Conservation (phyloP, 2,113 vertebrate species). For the Anhinga rufa region DNA sequence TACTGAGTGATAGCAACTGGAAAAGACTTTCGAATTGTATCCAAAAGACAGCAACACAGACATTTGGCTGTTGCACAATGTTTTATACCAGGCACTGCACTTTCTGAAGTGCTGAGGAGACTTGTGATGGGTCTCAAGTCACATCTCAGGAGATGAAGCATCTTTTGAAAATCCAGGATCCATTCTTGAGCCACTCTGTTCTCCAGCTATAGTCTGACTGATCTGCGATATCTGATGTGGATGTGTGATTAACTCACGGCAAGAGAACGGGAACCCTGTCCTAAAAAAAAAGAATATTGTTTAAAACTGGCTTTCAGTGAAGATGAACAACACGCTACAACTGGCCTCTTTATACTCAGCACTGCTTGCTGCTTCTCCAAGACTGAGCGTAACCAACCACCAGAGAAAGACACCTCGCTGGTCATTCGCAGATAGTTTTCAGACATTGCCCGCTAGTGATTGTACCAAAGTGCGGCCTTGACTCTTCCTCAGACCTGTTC, state of each 20-base stretch:
- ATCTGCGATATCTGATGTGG: not conserved
- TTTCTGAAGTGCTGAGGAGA: not conserved
- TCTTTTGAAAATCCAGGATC: not conserved
- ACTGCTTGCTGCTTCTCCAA: not conserved
- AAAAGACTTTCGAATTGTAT: not conserved
- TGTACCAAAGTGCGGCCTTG: not conserved
- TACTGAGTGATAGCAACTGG: not conserved
- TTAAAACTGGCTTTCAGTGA: not conserved
- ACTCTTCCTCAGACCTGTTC: not conserved
- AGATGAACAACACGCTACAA: not conserved
- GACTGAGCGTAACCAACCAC: not conserved
- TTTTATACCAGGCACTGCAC: not conserved
- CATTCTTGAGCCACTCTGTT: not conserved
- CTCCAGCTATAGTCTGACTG: not conserved
- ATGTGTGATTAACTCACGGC: not conserved
- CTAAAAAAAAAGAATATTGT: not conserved
- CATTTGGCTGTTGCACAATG: fast-evolving
- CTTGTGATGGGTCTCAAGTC: not conserved
- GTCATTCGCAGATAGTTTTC: not conserved
- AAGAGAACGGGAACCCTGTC: not conserved
- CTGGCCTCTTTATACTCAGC: not conserved
- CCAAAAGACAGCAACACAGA: not conserved
- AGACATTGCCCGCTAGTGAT: fast-evolving
- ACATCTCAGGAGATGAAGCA: not conserved
- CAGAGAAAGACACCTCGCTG: not conserved